Percentiles rank a stretch among this genome's conserved stretches.
Conservation (phyloP, 1,140 invertebrate species). For the Idris sp. region DNA sequence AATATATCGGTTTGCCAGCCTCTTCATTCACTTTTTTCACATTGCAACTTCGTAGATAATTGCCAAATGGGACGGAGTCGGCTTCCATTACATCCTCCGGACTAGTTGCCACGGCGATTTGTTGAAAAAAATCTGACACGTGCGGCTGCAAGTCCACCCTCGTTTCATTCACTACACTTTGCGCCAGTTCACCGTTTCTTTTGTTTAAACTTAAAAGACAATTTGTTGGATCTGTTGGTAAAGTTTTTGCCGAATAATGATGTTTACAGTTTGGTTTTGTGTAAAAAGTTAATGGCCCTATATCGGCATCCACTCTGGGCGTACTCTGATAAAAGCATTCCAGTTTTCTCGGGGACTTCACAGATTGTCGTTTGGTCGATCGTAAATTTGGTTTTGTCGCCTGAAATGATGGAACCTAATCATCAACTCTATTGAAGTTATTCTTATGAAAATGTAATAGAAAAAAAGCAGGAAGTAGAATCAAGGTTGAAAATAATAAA, state of each 20-base stretch:
- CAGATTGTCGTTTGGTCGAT: conserved; percentile 69
- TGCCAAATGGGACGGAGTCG: conserved; percentile 68
- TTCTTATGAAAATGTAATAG: too few species aligned
- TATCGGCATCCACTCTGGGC: conserved; percentile 74
- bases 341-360: conserved; percentile 63
- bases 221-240: conserved; percentile 54
- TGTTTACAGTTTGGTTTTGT: conserved; percentile 38
- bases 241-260: conserved; percentile 20
- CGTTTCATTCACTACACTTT: conserved; percentile 72
- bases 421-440: too few species aligned
- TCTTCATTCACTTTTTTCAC: conserved; percentile 33
- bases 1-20: conserved; percentile 34
- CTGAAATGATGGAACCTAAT: conserved; percentile 53
- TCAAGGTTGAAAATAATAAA: neutral
- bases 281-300: conserved; percentile 72
- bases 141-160: conserved; percentile 74
- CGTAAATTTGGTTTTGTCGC: conserved; percentile 71
- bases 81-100: conserved; percentile 77
- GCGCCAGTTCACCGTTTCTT: conserved; percentile 69
- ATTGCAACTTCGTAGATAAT: conserved; percentile 62
- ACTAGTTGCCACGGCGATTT: conserved; percentile 78
- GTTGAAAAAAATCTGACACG: conserved; percentile 79
- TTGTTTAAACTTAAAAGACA: conserved; percentile 49
- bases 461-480: too few species aligned
- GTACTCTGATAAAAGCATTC: conserved; percentile 77